Evolutionary conservation across 92 coral and sea anemone species (phyloP), one percentile per base, ranked within the genome.

Genomic region (Parazoanthus atlanticus): DNA sequence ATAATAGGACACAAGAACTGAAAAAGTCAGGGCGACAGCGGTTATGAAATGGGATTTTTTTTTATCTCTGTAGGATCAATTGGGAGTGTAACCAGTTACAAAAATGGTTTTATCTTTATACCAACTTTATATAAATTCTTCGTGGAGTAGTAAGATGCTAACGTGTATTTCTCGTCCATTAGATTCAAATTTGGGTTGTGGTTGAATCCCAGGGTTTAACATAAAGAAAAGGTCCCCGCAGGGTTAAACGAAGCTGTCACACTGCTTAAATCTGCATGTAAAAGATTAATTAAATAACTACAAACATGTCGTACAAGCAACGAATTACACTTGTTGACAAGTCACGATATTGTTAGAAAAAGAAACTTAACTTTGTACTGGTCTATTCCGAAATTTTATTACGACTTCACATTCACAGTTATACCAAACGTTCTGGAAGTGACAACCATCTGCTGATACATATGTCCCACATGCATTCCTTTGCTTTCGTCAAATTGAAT

Each of bases 221-320:
- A 6, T 19, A 6, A 23, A 31, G 46, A 21, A 54, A 52, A 31
- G 32, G 47, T 30, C 64, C 84, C 58, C 56, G 69, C 69, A 80
- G 71, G 84, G 84, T 80, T 80, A 80, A 80, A 80, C 71, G 84
- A 17, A n/a, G 28, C n/a, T 29, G 46, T 28, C 23, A 72, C 71
- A 80, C 72, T 80, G 17, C 72, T 29, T 32, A 16, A 80, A 6
- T 9, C 69, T 61, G 8, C 69, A 61, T 61, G 69, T 61, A 80
- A 11, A 30, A 38, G 25, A 80, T 46, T 54, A 67, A 54, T 80
- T 76, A 36, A 76, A 25, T n/a, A 38, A 23, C 80, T 80, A 36
- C 21, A 30, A 32, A 80, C 41, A 58, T 52, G 31, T 3, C 28
- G 28, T 52, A 79, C 49, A 16, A 13, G 41, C 40, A 52, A 16